Base-by-base conservation (phyloP, 2,113 vertebrate genomes). In the Triplophysa siluroides region DNA sequence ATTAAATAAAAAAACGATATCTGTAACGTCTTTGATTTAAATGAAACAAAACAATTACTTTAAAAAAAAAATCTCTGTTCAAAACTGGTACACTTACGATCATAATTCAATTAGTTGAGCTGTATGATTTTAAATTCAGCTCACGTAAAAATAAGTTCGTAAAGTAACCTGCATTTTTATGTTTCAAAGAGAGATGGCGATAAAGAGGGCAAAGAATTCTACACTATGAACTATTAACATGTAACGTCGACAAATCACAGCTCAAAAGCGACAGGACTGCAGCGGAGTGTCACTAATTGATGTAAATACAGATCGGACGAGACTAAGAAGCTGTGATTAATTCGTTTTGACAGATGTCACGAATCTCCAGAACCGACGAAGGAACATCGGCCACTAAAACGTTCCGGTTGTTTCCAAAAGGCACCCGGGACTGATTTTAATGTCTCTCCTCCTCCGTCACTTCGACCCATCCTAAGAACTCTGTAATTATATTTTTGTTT, bases 291-390 rank as follows among this genome's bases (percentile, higher is more conserved):
- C 4, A 58, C 24, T 65, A 76, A 80, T 76, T 71, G 66, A 80
- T 63, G 78, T 29, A 76, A 29, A 68, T 78, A 18, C 38, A 8
- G n/a, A 38, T 74, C 66, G 33, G 68, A 69, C n/a, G 23, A 29
- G 65, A 16, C n/a, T 71, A 76, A 76, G 60, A 71, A 60, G 23
- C n/a, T 43, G 52, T 72, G 76, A 84, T 71, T 21, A 64, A 81
- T 79, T 10, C 23, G 21, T 67, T 62, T 61, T 82, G 83, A 82
- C 83, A 84, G 63, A 74, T 56, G 76, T 66, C 76, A 70, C 33
- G 38, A 63, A 84, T 83, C 33, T 50, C 29, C 58, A 33, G 21
- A 73, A 73, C 29, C 52, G 33, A 33, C 0, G 24, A 72, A 78
- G 76, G 21, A 47, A 70, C 62, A 56, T 62, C 45, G 61, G 23